Conservation (phyloP, 2,113 vertebrate species). For the Xiphophorus hellerii region DNA sequence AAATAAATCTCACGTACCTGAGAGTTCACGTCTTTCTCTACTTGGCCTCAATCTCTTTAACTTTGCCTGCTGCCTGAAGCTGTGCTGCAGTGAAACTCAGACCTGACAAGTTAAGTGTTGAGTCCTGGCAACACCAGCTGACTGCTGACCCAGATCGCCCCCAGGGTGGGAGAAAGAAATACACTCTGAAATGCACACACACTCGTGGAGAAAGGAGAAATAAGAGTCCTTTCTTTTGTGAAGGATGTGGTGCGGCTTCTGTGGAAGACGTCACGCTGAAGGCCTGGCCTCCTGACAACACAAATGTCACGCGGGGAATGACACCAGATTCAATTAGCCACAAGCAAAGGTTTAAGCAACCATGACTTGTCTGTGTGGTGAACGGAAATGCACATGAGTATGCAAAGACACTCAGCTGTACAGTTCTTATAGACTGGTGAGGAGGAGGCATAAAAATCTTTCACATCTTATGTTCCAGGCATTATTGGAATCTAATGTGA, state of each 20-base stretch:
- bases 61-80: slow-evolving; percentile 20
- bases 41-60: slow-evolving; percentile 1
- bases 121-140: slow-evolving; percentile 63
- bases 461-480: not conserved
- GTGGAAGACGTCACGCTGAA: slow-evolving; percentile 11
- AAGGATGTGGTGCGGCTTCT: slow-evolving; percentile 14
- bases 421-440: not conserved
- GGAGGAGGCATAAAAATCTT: not conserved
- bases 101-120: slow-evolving; percentile 22
- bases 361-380: not conserved
- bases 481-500: not conserved
- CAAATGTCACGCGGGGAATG: not conserved
- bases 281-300: not conserved
- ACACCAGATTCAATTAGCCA: not conserved
- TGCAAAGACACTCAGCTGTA: slow-evolving; percentile 18
- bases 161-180: slow-evolving; percentile 23
- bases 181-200: slow-evolving; percentile 22
- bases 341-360: not conserved
- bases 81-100: slow-evolving; percentile 20
- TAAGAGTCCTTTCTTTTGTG: slow-evolving; percentile 38
- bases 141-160: slow-evolving; percentile 52
- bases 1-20: not conserved
- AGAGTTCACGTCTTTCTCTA: slow-evolving; percentile 17
- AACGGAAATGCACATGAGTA: not conserved
- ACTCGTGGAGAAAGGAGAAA: slow-evolving; percentile 26